Percentiles rank a stretch among this genome's conserved stretches.
Conservation (phyloP, 2,113 vertebrate genomes). For the Pangasianodon gigas region DNA sequence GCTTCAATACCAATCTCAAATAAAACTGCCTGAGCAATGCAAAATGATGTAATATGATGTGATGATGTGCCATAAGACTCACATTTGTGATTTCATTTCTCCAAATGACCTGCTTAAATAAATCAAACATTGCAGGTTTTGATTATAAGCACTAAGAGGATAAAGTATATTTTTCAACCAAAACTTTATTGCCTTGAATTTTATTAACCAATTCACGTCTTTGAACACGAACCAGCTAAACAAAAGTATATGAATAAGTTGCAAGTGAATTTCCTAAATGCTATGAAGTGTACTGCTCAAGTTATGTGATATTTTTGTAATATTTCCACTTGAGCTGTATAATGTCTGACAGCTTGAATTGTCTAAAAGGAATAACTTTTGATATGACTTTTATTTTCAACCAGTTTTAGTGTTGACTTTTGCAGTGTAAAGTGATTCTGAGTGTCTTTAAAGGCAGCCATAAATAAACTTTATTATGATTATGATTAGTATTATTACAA, state of each 20-base stretch:
- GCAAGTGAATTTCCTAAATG: background rate
- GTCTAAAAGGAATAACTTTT: background rate
- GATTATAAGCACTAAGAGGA: background rate
- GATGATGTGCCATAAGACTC: background rate
- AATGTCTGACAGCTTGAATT: background rate
- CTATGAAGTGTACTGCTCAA: background rate
- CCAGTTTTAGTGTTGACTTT: background rate
- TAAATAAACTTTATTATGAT: background rate
- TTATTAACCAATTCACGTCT: background rate
- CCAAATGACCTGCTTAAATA: background rate
- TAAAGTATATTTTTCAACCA: too few relatives aligned
- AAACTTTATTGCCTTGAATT: too few relatives aligned
- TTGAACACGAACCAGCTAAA: background rate
- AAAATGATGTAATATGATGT: background rate
- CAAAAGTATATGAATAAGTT: background rate
- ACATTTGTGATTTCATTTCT: background rate
- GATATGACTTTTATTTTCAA: background rate
- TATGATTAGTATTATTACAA: background rate
- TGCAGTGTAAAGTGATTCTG: background rate
- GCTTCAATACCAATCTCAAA: background rate
- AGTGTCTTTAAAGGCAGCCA: background rate
- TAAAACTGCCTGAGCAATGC: background rate
- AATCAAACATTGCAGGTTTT: background rate
- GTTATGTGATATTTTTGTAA: too few relatives aligned
- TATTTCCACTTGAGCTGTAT: background rate